Percentiles rank a stretch among this genome's conserved stretches.
These are phyloP conservation scores for Drosophila guanche DNA, from an alignment of 1,140 invertebrate species.

Conservation along the genomic window DNA sequence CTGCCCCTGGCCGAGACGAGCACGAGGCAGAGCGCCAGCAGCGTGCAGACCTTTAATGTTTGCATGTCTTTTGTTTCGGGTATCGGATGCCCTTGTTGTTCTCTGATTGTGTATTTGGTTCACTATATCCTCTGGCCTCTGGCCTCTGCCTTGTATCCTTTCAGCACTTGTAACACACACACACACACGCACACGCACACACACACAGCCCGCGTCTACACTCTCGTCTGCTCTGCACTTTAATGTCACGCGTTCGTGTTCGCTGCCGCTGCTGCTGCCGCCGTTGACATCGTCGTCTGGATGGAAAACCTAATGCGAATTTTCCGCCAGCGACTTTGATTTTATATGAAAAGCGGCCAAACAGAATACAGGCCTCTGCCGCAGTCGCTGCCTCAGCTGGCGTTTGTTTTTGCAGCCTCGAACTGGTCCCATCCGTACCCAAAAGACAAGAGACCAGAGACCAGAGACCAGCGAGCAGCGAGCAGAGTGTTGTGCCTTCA, in stretches of 20 bases:
- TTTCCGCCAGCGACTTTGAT: slow-evolving; percentile 79
- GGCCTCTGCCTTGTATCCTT: slow-evolving; percentile 29
- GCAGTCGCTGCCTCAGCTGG: slow-evolving; percentile 8
- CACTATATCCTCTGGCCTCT: slow-evolving; percentile 67
- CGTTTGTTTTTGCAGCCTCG: slow-evolving; percentile 51
- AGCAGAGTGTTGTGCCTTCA: no score
- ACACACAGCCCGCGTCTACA: slow-evolving; percentile 59
- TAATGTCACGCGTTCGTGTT: slow-evolving; percentile 39
- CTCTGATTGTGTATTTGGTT: slow-evolving; percentile 18
- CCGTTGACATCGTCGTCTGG: slow-evolving; percentile 83
- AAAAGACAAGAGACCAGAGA: slow-evolving; percentile 15
- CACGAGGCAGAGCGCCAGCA: slow-evolving; percentile 55
- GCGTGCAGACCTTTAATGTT: slow-evolving; percentile 56
- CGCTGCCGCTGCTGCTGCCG: slow-evolving; percentile 41
- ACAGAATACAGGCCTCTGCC: slow-evolving; percentile 68
- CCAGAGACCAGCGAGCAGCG: no score
- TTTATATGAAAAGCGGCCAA: slow-evolving; percentile 80
- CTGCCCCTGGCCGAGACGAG: slow-evolving; percentile 59
- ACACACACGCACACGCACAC: slow-evolving; percentile 58
- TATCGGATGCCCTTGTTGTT: neutral
- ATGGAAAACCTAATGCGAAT: slow-evolving; percentile 83
- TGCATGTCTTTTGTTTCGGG: slow-evolving; percentile 44
- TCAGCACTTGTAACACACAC: slow-evolving; percentile 14
- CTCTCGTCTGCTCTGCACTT: slow-evolving; percentile 54
- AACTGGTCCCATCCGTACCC: slow-evolving; percentile 51